phyloP scores from a whole-genome alignment of 2,113 vertebrate genomes.

The Mus spicilegus region DNA sequence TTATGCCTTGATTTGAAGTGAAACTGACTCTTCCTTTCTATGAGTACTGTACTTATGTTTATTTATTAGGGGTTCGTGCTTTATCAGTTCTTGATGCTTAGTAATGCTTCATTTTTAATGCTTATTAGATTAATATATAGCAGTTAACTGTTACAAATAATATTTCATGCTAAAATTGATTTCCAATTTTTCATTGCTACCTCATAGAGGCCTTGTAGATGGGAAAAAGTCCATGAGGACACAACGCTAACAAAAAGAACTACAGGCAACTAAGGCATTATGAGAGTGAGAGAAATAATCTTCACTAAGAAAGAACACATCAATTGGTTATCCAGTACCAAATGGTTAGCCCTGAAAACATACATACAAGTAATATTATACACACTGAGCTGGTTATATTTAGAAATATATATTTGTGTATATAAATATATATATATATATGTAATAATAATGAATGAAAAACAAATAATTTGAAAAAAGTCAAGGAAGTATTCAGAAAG shows the following conservation, averaged over 20 bases:
- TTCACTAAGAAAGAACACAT: neutral
- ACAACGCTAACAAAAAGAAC: neutral
- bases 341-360: neutral
- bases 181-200: neutral
- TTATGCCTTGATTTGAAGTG: neutral
- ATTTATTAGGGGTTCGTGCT: neutral
- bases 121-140: neutral
- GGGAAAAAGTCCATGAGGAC: neutral
- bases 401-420: neutral
- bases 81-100: neutral
- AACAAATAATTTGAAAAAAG: neutral
- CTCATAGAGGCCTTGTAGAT: neutral
- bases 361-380: neutral
- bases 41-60: neutral
- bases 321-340: neutral
- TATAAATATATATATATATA: too few species aligned
- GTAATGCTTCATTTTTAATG: neutral
- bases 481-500: too few species aligned
- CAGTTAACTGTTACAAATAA: too few species aligned
- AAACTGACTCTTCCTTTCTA: neutral
- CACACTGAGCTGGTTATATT: neutral
- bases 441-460: neutral
- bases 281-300: neutral
- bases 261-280: neutral
- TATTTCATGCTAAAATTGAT: neutral